phyloP scores from a whole-genome alignment of 1,140 invertebrate species.

The Gyrodactylus bullatarudis region DNA sequence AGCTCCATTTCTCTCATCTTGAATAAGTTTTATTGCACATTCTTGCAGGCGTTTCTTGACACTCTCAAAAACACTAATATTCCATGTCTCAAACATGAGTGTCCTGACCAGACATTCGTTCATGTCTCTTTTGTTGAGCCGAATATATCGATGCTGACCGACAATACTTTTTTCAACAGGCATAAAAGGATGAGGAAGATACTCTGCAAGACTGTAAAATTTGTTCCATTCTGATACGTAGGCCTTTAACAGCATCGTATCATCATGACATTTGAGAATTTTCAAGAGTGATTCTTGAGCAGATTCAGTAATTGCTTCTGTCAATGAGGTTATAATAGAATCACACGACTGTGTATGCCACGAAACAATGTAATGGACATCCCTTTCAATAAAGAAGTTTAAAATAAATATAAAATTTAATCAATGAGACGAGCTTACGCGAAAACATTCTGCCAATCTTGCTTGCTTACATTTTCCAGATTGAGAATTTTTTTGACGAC shows the following conservation, averaged over 20 bases:
- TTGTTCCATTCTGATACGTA: slow-evolving; percentile 86
- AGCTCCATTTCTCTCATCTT: slow-evolving; percentile 74
- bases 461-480: slow-evolving; percentile 59
- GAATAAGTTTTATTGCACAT: slow-evolving; percentile 79
- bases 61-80: slow-evolving; percentile 72
- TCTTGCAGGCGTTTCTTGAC: slow-evolving; percentile 63
- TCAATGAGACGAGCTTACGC: no score
- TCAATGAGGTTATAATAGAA: background rate
- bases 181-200: slow-evolving; percentile 67
- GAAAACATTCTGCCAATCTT: slow-evolving; percentile 85
- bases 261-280: slow-evolving; percentile 54
- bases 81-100: slow-evolving; percentile 85
- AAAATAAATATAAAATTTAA: background rate
- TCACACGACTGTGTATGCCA: background rate
- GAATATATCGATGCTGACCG: slow-evolving; percentile 25
- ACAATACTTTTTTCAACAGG: slow-evolving; percentile 47
- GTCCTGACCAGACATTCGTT: background rate
- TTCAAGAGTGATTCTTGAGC: slow-evolving; percentile 20
- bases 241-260: slow-evolving; percentile 63
- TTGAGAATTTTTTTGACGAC: slow-evolving; percentile 59
- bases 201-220: slow-evolving; percentile 83
- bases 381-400: slow-evolving; percentile 1
- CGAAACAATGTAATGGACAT: background rate
- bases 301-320: background rate
- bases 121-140: slow-evolving; percentile 10